Base-by-base conservation (phyloP, 2,888 invertebrate species). In the Drosophila robusta region DNA sequence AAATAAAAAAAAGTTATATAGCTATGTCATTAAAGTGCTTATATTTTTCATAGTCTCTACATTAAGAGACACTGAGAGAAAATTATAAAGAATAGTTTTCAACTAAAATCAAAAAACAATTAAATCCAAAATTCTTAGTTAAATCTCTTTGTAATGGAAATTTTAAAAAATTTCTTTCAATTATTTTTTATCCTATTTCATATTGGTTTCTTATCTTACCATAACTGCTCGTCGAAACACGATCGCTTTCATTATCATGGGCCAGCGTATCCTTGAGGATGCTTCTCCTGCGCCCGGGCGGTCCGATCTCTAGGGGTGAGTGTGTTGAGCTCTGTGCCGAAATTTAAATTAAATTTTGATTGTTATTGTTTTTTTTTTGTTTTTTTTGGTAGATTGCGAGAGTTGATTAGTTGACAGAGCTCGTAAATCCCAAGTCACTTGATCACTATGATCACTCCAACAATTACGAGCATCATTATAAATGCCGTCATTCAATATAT, bases 261-360 rank as follows among this genome's bases (percentile, higher is more conserved):
- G 87, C 75, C 18, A 65, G 50, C 1, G 93, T 93, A 90, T 95
- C 95, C 90, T 95, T 94, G 50, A 95, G 93, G 85, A 95, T 95
- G 91, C 95, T 95, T 90, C 95, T 95, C 75, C 95, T 94, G 79
- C 95, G 93, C 63, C 69, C 79, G 7, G 94, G 95, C 18, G 95
- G 95, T 65, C 95, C 95, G 70, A 95, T 94, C 90, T 95, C 95
- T 49, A 93, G 90, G 72, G 93, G 93, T 6, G 92, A 92, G 55
- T 92, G 91, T 89, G 94, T 94, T 44, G 94, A 93, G 65, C 93
- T 93, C 84, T 94, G 91, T 57, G 12, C 32, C 62, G 7, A 36
- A 68, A 41, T 32, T 22, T 12, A 12, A 47, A 34, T 14, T 14
- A 8, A 6, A n/a, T 34, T 18, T 18, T 1, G 18, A 2, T 18